A percentile compares a stretch with the other conserved stretches of the same genome.
phyloP scores from a whole-genome alignment of 2,888 invertebrate species.

The Helicoverpa assulta region DNA sequence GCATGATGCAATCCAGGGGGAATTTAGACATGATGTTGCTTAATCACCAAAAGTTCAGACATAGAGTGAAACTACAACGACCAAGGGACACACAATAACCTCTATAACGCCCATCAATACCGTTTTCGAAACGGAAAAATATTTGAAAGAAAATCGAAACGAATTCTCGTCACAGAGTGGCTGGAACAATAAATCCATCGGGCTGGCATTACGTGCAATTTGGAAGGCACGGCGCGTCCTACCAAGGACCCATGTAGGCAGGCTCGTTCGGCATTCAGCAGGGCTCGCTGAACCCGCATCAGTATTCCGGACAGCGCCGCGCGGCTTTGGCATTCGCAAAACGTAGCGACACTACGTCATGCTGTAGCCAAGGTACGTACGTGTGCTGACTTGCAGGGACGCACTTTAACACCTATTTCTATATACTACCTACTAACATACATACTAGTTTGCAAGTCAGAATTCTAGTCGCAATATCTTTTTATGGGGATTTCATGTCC shows the following conservation, averaged over 20 bases:
- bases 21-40: too few relatives aligned
- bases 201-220: slow-evolving; percentile 66
- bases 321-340: slow-evolving; percentile 75
- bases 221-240: slow-evolving; percentile 65
- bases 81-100: background rate
- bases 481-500: background rate
- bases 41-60: too few relatives aligned
- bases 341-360: slow-evolving; percentile 87
- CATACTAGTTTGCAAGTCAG: background rate
- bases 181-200: slow-evolving; percentile 74
- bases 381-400: slow-evolving; percentile 72
- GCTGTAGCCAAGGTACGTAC: slow-evolving; percentile 79
- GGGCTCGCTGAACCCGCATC: slow-evolving; percentile 65
- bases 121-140: slow-evolving; percentile 48
- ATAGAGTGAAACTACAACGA: background rate
- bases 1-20: too few relatives aligned
- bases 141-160: slow-evolving; percentile 63
- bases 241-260: slow-evolving; percentile 74
- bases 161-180: slow-evolving; percentile 65
- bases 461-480: background rate
- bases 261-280: slow-evolving; percentile 72
- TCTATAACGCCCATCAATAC: slow-evolving; percentile 31
- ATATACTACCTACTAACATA: background rate
- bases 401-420: slow-evolving; percentile 62
- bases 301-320: slow-evolving; percentile 71